These are phyloP conservation scores for Proisotoma minuta DNA, from an alignment of 2,888 invertebrate genomes.

Conservation along the genomic window DNA sequence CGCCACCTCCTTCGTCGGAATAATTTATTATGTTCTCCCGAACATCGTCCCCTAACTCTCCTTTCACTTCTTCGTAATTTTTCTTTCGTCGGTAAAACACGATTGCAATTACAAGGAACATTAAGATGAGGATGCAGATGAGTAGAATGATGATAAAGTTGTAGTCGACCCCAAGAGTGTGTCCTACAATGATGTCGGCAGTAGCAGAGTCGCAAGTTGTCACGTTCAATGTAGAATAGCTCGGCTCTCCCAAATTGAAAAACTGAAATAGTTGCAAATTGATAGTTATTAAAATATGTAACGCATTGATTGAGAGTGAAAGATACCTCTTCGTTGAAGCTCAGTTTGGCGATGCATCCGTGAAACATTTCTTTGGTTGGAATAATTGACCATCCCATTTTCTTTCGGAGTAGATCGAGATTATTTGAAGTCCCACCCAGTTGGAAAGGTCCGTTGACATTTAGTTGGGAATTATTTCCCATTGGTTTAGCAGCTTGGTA, in stretches of 20 bases:
- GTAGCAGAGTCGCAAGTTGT: slow-evolving; percentile 58
- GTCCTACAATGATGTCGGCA: slow-evolving; percentile 51
- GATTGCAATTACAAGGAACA: slow-evolving; percentile 79
- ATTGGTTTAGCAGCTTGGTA: slow-evolving; percentile 53
- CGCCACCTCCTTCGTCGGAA: slow-evolving; percentile 97
- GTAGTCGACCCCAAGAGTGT: slow-evolving; percentile 77
- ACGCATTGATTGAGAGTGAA: neutral
- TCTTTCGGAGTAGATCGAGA: slow-evolving; percentile 23
- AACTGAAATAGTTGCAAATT: slow-evolving; percentile 55
- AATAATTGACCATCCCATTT: slow-evolving; percentile 46
- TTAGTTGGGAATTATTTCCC: slow-evolving; percentile 68
- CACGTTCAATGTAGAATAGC: slow-evolving; percentile 65
- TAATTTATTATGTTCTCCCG: slow-evolving; percentile 96
- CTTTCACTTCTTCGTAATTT: slow-evolving; percentile 73
- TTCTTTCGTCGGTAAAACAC: slow-evolving; percentile 77
- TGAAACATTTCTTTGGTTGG: slow-evolving; percentile 69
- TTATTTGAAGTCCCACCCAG: slow-evolving; percentile 55
- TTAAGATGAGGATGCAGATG: slow-evolving; percentile 75
- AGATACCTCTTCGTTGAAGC: slow-evolving; percentile 69
- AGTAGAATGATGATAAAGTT: slow-evolving; percentile 86
- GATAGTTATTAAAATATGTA: slow-evolving; percentile 1
- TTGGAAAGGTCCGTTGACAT: slow-evolving; percentile 82
- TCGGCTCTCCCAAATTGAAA: slow-evolving; percentile 80
- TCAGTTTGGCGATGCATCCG: slow-evolving; percentile 88
- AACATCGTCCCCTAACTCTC: slow-evolving; percentile 86